phyloP scores from a whole-genome alignment of 1,140 invertebrate species.

The Luehdorfia chinensis region DNA sequence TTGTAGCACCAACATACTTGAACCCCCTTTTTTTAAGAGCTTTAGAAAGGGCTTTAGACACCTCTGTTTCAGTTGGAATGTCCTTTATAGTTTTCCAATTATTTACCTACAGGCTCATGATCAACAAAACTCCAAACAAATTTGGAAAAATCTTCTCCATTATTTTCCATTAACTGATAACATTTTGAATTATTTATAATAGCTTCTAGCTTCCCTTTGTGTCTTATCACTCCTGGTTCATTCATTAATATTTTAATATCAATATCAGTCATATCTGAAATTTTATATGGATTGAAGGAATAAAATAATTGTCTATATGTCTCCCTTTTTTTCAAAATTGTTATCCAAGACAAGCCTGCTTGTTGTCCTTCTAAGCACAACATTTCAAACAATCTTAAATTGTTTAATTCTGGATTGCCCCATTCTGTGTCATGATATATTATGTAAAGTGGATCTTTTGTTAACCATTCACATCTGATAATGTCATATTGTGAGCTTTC shows the following conservation, averaged over 20 bases:
- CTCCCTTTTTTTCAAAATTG: conserved; percentile 59
- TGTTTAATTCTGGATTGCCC: conserved; percentile 52
- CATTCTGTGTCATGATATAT: conserved; percentile 63
- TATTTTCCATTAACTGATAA: conserved; percentile 48
- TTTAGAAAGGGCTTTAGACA: conserved; percentile 46
- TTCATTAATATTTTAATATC: conserved; percentile 33
- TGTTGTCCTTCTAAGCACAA: conserved; percentile 69
- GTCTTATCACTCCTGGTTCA: conserved; percentile 45
- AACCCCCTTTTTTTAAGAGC: conserved; percentile 57
- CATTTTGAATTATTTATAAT: conserved; percentile 59
- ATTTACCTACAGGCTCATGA: conserved; percentile 47
- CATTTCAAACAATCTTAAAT: conserved; percentile 52
- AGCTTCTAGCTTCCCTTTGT: conserved; percentile 58
- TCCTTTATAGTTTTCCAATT: conserved; percentile 40
- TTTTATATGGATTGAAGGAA: conserved; percentile 50
- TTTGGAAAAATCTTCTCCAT: conserved; percentile 47
- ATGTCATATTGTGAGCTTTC: conserved; percentile 21
- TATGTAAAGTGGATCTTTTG: conserved; percentile 52
- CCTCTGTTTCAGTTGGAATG: conserved; percentile 44
- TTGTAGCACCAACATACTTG: conserved; percentile 58
- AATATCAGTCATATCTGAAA: conserved; percentile 32
- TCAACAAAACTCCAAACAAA: conserved; percentile 63
- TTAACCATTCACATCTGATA: conserved; percentile 53
- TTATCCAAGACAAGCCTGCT: conserved; percentile 65
- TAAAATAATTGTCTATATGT: conserved; percentile 47